Conservation (phyloP, 2,797 vertebrate genomes). For the Tragopan temminckii region DNA sequence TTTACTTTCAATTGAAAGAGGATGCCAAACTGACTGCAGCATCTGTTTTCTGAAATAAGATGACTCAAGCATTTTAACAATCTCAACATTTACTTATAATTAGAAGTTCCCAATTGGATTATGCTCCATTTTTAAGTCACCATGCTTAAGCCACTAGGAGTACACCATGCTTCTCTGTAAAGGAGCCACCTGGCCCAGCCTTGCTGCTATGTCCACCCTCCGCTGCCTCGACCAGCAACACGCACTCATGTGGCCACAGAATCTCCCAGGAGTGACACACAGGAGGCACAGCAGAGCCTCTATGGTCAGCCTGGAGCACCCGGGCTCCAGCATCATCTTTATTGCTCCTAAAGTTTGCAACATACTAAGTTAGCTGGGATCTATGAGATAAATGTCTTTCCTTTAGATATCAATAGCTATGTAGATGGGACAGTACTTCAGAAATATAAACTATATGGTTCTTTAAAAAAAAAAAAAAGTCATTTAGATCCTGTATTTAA, state of each 20-base stretch:
- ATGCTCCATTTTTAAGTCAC: background rate
- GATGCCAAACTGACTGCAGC: background rate
- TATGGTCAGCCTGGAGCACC: slow-evolving; percentile 51
- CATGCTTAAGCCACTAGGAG: background rate
- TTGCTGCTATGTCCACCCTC: background rate
- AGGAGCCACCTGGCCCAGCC: background rate
- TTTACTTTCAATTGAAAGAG: background rate
- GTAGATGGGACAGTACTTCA: background rate
- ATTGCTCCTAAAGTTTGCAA: background rate
- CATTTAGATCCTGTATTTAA: background rate
- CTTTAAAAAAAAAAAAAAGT: background rate
- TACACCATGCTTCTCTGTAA: background rate
- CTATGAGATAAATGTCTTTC: background rate
- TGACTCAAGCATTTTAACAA: background rate
- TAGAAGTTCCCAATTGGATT: background rate
- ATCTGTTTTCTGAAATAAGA: background rate
- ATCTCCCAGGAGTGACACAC: background rate
- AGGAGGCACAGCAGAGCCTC: background rate
- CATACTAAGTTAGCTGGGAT: slow-evolving; percentile 37
- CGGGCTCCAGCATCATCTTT: background rate
- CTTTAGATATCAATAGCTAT: background rate
- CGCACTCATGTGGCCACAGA: background rate
- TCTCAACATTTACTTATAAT: background rate
- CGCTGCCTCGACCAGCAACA: background rate
- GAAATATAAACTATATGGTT: background rate